Base-by-base conservation (phyloP, 2,113 vertebrate genomes). In the Aptenodytes forsteri region DNA sequence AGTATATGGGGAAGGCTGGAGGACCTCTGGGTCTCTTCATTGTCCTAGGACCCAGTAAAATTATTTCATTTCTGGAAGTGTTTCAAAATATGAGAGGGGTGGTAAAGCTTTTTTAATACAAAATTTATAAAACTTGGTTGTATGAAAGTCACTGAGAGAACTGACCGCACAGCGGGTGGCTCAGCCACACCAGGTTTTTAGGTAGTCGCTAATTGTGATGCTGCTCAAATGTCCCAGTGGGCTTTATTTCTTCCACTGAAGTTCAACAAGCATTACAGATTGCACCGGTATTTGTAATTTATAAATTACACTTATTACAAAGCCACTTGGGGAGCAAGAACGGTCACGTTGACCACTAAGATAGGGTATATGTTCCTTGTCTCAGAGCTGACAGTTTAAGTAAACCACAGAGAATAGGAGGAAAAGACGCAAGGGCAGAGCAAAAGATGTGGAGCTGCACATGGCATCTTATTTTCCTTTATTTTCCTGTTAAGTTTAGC, bases 121-220 rank as follows among this genome's bases (percentile, higher is more conserved):
- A 22, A 32, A 32, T 22, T 7, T 30, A 1, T 40, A 29, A 49
- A 82, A 47, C 21, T 36, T 32, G 9, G 13, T 16, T 75, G 13
- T 54, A 3, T 52, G 50, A 30, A 73, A 54, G 25, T 52, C 34
- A 22, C 17, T 15, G 55, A 40, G 42, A 66, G 69, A 89, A 58
- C 40, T 36, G 36, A 25, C 40, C 2, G 2, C 29, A 9, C 7
- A 64, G 69, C 1, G 10, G 12, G 38, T 2, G 1, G 52, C 56
- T 79, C 67, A 83, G 56, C n/a, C 27, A 4, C 20, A 6, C 16
- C 21, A 56, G 58, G 21, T 21, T 62, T 82, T 8, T 11, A 54
- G 38, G 40, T 21, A 44, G 23, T 34, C 2, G 7, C 34, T 32
- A 16, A 26, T 3, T 38, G 23, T 83, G 32, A 42, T 34, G 32